A percentile compares a stretch with the other conserved stretches of the same genome.
Evolutionary conservation across 1,140 invertebrate genomes (phyloP).

Genomic region (Drosophila micromelanica): DNA sequence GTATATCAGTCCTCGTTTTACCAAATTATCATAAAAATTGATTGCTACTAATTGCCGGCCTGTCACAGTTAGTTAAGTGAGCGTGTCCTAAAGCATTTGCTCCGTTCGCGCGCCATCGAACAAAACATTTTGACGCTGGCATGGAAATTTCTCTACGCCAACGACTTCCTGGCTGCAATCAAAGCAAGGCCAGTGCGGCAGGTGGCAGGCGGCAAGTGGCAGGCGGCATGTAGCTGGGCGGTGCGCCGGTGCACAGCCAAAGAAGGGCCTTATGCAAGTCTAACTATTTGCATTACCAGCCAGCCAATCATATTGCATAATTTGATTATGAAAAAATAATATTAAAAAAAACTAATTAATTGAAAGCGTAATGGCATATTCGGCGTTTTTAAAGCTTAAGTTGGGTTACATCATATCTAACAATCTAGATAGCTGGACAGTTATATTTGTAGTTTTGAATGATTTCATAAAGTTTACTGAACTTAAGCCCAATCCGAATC

Average conservation of each 20-base stretch:
- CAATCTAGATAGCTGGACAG: too few relatives aligned
- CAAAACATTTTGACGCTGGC: slow-evolving; percentile 26
- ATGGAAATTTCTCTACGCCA: slow-evolving; percentile 42
- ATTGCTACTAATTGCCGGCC: slow-evolving; percentile 50
- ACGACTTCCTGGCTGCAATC: slow-evolving; percentile 53
- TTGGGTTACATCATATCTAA: too few relatives aligned
- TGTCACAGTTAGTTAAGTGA: slow-evolving; percentile 60
- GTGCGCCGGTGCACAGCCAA: background rate
- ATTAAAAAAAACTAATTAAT: background rate
- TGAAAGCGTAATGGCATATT: too few relatives aligned
- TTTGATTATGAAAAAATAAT: slow-evolving; percentile 27
- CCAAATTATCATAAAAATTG: slow-evolving; percentile 48
- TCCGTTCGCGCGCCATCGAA: slow-evolving; percentile 1
- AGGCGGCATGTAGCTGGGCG: background rate
- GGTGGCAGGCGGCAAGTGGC: background rate
- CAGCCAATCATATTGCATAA: slow-evolving; percentile 53
- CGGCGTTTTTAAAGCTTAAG: too few relatives aligned
- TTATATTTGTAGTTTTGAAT: too few relatives aligned
- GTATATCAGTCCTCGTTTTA: slow-evolving; percentile 71
- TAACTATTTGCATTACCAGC: slow-evolving; percentile 11
- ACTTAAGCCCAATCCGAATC: too few relatives aligned
- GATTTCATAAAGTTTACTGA: too few relatives aligned
- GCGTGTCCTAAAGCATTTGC: slow-evolving; percentile 48
- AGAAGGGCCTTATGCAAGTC: slow-evolving; percentile 52
- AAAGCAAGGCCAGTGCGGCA: background rate